phyloP scores from a whole-genome alignment of 2,888 invertebrate genomes.

The Miltochrista miniata region DNA sequence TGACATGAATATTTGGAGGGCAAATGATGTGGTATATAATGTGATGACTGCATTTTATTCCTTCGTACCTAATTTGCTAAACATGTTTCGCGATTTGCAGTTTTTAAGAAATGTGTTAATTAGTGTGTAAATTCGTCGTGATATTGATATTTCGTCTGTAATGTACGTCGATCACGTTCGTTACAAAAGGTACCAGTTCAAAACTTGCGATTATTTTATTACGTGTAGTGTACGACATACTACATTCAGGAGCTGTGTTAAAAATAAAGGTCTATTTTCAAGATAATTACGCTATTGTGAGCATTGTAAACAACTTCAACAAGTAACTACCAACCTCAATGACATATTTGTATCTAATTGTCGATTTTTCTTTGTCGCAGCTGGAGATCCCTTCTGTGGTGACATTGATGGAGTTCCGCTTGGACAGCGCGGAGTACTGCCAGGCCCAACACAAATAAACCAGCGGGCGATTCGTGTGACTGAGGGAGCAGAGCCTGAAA shows the following conservation, averaged over 20 bases:
- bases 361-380: conserved; percentile 81
- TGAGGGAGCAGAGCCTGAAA: conserved; percentile 56
- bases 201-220: too few relatives aligned
- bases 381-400: conserved; percentile 94
- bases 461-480: conserved; percentile 60
- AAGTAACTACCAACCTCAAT: conserved; percentile 8
- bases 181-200: conserved; percentile 3
- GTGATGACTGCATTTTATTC: conserved; percentile 49
- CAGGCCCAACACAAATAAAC: conserved; percentile 99
- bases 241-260: conserved; percentile 4
- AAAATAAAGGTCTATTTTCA: conserved; percentile 10
- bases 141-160: conserved; percentile 1
- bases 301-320: conserved; percentile 16
- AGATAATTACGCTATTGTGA: too few relatives aligned
- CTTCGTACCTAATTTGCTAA: conserved; percentile 48
- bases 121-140: conserved; percentile 45
- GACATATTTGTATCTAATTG: conserved; percentile 14
- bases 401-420: conserved; percentile 99
- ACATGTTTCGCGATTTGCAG: conserved; percentile 53
- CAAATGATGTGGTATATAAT: conserved; percentile 44
- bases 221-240: too few relatives aligned
- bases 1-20: conserved; percentile 52
- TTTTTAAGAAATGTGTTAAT: conserved; percentile 58
- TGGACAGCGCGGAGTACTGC: conserved; percentile 99
- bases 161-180: conserved; percentile 6